Conservation (phyloP, 1,140 invertebrate genomes). For the Ptiloglossa arizonensis region DNA sequence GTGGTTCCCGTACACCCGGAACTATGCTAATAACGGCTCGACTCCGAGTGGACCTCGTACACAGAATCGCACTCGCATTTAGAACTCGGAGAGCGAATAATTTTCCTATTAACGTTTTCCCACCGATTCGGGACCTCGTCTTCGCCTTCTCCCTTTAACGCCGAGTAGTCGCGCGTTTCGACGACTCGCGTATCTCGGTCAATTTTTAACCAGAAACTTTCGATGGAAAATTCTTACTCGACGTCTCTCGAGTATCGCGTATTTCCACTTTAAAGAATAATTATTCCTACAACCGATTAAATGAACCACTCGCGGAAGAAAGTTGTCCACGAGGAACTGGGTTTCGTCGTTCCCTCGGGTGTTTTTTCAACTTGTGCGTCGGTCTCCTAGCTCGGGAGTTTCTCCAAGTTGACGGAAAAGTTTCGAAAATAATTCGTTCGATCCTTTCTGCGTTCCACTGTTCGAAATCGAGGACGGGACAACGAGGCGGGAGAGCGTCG, state of each 20-base stretch:
- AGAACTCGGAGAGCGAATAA: conserved; percentile 78
- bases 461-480: neutral
- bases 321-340: conserved; percentile 42
- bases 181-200: no score
- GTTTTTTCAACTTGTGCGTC: conserved; percentile 52
- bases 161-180: neutral
- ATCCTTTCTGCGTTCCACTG: conserved; percentile 4
- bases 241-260: neutral
- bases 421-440: conserved; percentile 57
- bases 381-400: neutral
- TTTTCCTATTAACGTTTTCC: conserved; percentile 61
- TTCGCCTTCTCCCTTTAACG: neutral
- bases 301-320: conserved; percentile 53
- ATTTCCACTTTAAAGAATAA: conserved; percentile 42
- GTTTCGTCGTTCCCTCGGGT: conserved; percentile 23
- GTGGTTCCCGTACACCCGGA: conserved; percentile 46
- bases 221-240: neutral
- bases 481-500: neutral
- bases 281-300: conserved; percentile 51
- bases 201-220: no score
- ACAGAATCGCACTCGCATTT: conserved; percentile 79
- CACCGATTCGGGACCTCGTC: neutral
- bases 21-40: conserved; percentile 78
- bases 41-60: conserved; percentile 75
- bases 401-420: conserved; percentile 29